A percentile compares a stretch with the other conserved stretches of the same genome.
These are phyloP conservation scores for Pollenia angustigena DNA, from an alignment of 2,888 invertebrate genomes.

Conservation along the genomic window DNA sequence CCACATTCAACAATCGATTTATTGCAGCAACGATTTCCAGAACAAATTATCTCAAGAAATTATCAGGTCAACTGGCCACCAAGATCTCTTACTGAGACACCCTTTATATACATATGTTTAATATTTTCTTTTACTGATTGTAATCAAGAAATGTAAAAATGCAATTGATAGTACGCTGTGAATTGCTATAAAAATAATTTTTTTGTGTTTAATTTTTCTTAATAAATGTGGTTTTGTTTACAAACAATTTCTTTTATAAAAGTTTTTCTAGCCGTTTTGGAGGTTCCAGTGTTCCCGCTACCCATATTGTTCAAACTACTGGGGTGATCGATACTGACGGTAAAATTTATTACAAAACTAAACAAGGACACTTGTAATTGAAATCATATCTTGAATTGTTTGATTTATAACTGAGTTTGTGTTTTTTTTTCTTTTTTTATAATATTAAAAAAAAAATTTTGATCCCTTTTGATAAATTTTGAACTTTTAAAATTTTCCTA, in stretches of 20 bases:
- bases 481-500: slow-evolving; percentile 7
- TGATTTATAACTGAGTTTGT: slow-evolving; percentile 15
- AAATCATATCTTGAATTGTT: not conserved
- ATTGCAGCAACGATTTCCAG: no score
- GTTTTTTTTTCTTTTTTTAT: not conserved
- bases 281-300: not conserved
- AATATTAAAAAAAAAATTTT: not conserved
- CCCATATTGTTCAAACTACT: slow-evolving; percentile 71
- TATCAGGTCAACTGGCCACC: no score
- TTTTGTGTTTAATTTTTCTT: no score
- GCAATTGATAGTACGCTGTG: no score
- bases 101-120: no score
- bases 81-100: no score
- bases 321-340: slow-evolving; percentile 74
- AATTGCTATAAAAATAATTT: no score
- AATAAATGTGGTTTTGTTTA: not conserved
- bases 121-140: no score
- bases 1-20: no score
- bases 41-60: no score
- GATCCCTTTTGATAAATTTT: not conserved
- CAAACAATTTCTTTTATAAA: not conserved
- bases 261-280: slow-evolving; percentile 75
- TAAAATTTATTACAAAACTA: slow-evolving; percentile 61
- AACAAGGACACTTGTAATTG: slow-evolving; percentile 60
- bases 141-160: no score